These are phyloP conservation scores for Scolopax rusticola DNA, from an alignment of 2,797 vertebrate species.

Conservation along the genomic window DNA sequence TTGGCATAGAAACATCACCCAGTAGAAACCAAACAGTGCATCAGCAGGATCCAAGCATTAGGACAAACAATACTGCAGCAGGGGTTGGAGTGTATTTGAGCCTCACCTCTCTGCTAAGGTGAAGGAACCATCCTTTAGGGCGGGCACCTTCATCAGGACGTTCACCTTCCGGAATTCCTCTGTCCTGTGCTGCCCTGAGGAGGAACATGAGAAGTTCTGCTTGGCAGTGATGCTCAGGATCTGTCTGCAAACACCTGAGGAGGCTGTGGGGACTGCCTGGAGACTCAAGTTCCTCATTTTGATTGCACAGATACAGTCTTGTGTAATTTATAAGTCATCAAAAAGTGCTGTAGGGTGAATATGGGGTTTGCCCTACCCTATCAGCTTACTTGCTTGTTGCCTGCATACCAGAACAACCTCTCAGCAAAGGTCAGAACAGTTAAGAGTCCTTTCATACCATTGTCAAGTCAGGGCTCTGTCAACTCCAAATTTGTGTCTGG, in stretches of 20 bases:
- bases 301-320: neutral
- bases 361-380: neutral
- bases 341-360: neutral
- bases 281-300: neutral
- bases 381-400: neutral
- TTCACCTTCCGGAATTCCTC: conserved; percentile 82
- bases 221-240: neutral
- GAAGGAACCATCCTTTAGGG: conserved; percentile 88
- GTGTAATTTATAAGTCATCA: neutral
- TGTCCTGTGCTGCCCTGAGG: conserved; percentile 78
- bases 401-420: neutral
- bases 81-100: neutral
- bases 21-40: accelerated
- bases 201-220: neutral
- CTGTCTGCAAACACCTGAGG: neutral
- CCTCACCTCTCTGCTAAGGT: conserved; percentile 89
- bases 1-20: neutral
- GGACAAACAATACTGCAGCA: neutral
- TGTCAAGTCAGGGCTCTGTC: neutral
- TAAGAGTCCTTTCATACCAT: neutral
- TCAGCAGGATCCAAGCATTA: neutral
- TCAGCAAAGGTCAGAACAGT: neutral
- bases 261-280: neutral
- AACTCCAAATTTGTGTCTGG: neutral
- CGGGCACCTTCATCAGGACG: conserved; percentile 82